Evolutionary conservation across 1,140 invertebrate genomes (phyloP), one percentile per base, ranked within the genome.

Genomic region (Euwallacea fornicatus): DNA sequence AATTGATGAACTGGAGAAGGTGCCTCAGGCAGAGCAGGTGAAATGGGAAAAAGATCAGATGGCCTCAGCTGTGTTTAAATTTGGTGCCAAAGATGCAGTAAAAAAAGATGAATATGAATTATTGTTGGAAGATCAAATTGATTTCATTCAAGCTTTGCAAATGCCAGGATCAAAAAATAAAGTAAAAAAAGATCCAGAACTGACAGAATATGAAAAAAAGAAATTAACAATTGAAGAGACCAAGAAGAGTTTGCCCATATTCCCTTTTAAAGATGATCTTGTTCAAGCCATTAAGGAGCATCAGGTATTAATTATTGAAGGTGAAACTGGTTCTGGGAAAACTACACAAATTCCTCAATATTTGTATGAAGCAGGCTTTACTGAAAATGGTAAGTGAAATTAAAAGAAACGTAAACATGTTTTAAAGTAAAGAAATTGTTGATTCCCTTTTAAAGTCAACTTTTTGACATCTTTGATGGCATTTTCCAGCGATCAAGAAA

Each of bases 291-390:
- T 99, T 10, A 86, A 84, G 77, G 89, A 94, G 58, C 93, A 98
- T 84, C 96, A 99, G 83, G 88, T 93, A 74, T 76, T 80, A 43
- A 99, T 99, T 75, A 95, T 99, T 73, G 97, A 98, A 85, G 98
- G 98, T 58, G 97, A 99, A 86, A 98, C 97, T 13, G 97, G 97
- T 0, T 96, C 94, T 13, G 97, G 98, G 6, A 99, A 99, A 87
- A 99, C 98, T 0, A 99, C 98, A 6, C 98, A 99, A 84, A 95
- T 99, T 73, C 96, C 98, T 7, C 98, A 99, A 81, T 99, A 98
- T 84, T 84, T 99, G 0, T 87, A 95, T 80, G 93, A 99, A 80
- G 91, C 94, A 55, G 96, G 96, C 55, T 96, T 92, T 78, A 92
- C 91, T 7, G 83, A 89, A 56, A 89, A 92, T 80, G 89, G 89